Evolutionary conservation across 92 coral and sea anemone species (phyloP).

Genomic region (Bergia sp.): DNA sequence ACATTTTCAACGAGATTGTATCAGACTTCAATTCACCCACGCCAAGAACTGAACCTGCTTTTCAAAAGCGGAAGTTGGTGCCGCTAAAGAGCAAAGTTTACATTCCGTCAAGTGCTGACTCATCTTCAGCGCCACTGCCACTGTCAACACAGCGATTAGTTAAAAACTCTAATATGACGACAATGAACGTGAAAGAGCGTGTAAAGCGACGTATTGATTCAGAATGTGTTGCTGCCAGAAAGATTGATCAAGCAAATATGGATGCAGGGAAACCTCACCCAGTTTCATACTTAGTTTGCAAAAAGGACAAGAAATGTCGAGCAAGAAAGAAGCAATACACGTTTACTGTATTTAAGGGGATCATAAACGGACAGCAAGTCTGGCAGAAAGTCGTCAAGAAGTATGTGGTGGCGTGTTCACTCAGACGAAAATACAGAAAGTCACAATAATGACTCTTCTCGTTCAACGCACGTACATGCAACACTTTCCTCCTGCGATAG

Average conservation of each 20-base stretch:
- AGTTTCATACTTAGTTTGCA: neutral
- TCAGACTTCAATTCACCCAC: neutral
- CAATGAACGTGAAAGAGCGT: neutral
- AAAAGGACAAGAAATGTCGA: conserved; percentile 14
- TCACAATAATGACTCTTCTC: neutral
- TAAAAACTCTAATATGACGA: neutral
- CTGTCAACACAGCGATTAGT: too few relatives aligned
- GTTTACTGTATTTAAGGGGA: neutral
- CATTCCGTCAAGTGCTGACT: neutral
- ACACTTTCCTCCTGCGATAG: neutral
- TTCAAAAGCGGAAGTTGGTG: neutral
- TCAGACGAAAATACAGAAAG: neutral
- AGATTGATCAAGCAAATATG: neutral
- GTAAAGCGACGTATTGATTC: neutral
- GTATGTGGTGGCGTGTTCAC: neutral
- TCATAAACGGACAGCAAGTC: neutral
- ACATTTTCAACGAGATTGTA: neutral
- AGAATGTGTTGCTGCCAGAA: neutral
- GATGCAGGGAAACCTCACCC: neutral
- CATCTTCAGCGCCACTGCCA: neutral
- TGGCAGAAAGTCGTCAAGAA: neutral
- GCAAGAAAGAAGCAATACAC: neutral
- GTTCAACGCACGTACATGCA: neutral
- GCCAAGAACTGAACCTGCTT: neutral
- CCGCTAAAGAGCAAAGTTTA: neutral